Conservation (phyloP, 35 echinoderm and acorn worm genomes). For the Heliocidaris erythrogramma region DNA sequence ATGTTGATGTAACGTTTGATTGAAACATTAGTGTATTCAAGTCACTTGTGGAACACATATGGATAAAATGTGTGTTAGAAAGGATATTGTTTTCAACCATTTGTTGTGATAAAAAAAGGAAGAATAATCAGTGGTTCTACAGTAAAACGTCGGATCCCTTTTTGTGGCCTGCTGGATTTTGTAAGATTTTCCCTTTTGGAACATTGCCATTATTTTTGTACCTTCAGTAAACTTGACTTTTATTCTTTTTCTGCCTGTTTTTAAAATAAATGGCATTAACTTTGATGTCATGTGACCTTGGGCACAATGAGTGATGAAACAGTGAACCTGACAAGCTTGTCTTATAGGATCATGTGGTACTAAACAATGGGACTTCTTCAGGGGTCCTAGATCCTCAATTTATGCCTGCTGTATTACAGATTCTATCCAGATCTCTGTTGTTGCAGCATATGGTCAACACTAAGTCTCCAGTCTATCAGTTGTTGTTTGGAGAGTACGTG, state of each 20-base stretch:
- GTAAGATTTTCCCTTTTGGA: neutral
- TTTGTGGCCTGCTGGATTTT: neutral
- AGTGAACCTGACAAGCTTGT: neutral
- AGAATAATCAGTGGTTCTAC: neutral
- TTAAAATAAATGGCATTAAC: neutral
- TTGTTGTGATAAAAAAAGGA: neutral
- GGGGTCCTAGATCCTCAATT: neutral
- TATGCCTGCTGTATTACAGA: neutral
- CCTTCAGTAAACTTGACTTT: neutral
- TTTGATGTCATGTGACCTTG: neutral
- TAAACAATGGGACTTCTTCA: neutral
- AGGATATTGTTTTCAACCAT: neutral
- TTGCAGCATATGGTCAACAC: too few relatives aligned
- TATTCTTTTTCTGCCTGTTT: neutral
- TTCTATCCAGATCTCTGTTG: too few relatives aligned
- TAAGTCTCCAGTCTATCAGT: too few relatives aligned
- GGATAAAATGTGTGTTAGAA: neutral
- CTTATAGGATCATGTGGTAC: neutral
- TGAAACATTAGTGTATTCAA: too few relatives aligned
- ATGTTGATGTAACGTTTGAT: too few relatives aligned
- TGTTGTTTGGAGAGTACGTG: too few relatives aligned
- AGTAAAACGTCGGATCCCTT: neutral
- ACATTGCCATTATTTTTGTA: conserved; percentile 2
- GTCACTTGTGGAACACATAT: neutral
- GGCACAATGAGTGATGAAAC: neutral